Evolutionary conservation across 2,797 vertebrate genomes (phyloP).

Genomic region (Argyrosomus regius): DNA sequence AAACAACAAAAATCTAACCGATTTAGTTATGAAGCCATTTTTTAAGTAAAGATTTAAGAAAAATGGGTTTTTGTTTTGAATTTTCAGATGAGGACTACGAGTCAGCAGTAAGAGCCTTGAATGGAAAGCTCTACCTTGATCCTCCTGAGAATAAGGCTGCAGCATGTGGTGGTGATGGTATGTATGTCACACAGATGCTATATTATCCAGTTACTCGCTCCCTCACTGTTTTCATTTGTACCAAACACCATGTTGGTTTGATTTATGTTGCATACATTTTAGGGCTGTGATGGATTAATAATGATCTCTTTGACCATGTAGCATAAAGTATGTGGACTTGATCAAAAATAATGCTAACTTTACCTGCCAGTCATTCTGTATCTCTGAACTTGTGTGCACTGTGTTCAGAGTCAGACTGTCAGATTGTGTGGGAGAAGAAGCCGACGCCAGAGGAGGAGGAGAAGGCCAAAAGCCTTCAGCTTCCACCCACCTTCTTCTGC

Average conservation of each 20-base stretch:
- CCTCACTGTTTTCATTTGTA: not conserved
- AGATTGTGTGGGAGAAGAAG: slow-evolving; percentile 90
- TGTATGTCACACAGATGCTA: not conserved
- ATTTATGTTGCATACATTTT: not conserved
- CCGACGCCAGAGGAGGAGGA: slow-evolving; percentile 88
- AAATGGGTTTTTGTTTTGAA: slow-evolving; percentile 18
- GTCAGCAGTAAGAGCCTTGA: slow-evolving; percentile 92
- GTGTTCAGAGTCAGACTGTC: slow-evolving; percentile 83
- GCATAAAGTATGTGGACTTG: not conserved
- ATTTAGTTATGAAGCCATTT: too few relatives aligned
- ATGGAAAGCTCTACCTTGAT: slow-evolving; percentile 92
- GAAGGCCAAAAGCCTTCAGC: slow-evolving; percentile 87
- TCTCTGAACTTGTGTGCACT: slow-evolving; percentile 14
- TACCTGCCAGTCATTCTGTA: not conserved
- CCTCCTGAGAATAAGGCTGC: slow-evolving; percentile 55
- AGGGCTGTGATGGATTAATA: not conserved
- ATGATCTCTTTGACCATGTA: not conserved
- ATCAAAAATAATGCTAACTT: not conserved
- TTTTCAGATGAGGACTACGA: slow-evolving; percentile 95
- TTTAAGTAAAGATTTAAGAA: not conserved
- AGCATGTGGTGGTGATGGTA: slow-evolving; percentile 66
- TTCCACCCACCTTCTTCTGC: slow-evolving; percentile 90
- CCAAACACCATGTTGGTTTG: not conserved
- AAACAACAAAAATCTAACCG: too few relatives aligned
- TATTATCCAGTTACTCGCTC: not conserved